Evolutionary conservation across 2,888 invertebrate genomes (phyloP).

Genomic region (Tipula lateralis): DNA sequence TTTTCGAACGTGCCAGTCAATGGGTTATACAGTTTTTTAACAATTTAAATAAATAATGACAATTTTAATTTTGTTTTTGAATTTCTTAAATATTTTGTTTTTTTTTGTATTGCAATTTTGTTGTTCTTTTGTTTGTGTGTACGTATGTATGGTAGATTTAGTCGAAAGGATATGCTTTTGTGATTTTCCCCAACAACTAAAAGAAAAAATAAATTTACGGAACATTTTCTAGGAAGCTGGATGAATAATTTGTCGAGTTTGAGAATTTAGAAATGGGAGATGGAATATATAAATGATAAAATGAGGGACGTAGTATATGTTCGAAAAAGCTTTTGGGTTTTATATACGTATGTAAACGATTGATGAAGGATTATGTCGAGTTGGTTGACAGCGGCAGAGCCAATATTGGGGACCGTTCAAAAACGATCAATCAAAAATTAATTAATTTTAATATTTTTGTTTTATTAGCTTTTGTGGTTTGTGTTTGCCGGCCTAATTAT

Average conservation of each 20-base stretch:
- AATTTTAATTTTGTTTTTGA: neutral
- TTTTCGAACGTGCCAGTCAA: neutral
- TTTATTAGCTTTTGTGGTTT: neutral
- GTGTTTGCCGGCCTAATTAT: neutral
- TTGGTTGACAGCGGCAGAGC: neutral
- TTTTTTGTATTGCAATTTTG: neutral
- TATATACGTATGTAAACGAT: neutral
- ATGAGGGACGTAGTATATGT: neutral
- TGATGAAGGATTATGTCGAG: neutral
- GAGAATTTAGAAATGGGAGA: neutral
- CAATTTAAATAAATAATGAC: neutral
- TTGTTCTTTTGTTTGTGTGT: neutral
- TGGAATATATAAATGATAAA: neutral
- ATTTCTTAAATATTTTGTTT: neutral
- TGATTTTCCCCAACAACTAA: neutral
- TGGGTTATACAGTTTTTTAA: neutral
- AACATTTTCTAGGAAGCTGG: neutral
- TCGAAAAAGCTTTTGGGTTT: neutral
- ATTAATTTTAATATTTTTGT: neutral
- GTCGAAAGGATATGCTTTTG: neutral
- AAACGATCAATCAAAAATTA: neutral
- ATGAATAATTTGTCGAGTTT: neutral
- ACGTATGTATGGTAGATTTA: neutral
- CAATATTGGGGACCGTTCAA: neutral
- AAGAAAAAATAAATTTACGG: neutral